A percentile compares a stretch with the other conserved stretches of the same genome.
Evolutionary conservation across 92 coral and sea anemone genomes (phyloP).

Genomic region (Epizoanthus illoricatus): DNA sequence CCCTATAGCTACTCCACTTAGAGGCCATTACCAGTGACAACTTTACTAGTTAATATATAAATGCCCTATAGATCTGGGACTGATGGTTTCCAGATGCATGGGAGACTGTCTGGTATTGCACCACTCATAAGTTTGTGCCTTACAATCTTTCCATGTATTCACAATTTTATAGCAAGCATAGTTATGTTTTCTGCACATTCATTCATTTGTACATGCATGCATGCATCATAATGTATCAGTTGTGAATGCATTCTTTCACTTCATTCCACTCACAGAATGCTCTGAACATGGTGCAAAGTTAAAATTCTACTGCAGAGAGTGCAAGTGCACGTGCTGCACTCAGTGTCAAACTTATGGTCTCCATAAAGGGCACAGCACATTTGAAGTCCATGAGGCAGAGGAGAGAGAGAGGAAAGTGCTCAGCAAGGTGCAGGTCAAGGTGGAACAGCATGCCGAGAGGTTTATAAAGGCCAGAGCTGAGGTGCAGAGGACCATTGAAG

Average conservation of each 20-base stretch:
- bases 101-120: not conserved
- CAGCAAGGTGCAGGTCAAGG: slow-evolving; percentile 66
- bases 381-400: slow-evolving; percentile 94
- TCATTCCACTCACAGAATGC: slow-evolving; percentile 62
- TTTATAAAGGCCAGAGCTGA: slow-evolving; percentile 90
- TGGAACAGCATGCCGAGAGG: slow-evolving; percentile 87
- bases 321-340: slow-evolving; percentile 82
- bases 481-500: slow-evolving; percentile 85
- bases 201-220: not conserved
- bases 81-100: not conserved
- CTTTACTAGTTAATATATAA: no score
- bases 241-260: not conserved
- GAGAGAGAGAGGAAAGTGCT: slow-evolving; percentile 75
- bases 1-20: no score
- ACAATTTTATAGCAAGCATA: not conserved
- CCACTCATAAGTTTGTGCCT: not conserved
- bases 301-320: slow-evolving; percentile 87
- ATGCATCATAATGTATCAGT: not conserved
- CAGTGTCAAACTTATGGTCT: slow-evolving; percentile 76
- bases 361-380: slow-evolving; percentile 86
- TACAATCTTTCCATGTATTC: not conserved
- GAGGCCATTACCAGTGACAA: no score
- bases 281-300: slow-evolving; percentile 81
- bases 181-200: slow-evolving; percentile 2
- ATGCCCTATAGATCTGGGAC: no score